Conservation (phyloP, 2,113 vertebrate species). For the Apteryx mantelli region DNA sequence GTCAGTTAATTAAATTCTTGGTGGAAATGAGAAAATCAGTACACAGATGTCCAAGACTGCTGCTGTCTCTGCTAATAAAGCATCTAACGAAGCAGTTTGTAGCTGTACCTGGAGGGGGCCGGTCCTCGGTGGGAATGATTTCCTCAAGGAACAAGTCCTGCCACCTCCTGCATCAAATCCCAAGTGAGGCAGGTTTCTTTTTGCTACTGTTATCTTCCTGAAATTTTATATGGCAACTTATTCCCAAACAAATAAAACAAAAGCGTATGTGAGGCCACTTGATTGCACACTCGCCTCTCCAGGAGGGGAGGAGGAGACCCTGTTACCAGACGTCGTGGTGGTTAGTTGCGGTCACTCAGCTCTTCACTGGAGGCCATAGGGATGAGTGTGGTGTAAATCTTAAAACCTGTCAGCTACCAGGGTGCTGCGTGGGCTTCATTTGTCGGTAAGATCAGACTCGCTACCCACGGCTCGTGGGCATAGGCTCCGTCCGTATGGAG, state of each 20-base stretch:
- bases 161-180: background rate
- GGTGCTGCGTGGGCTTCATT: background rate
- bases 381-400: background rate
- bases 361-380: fast-evolving
- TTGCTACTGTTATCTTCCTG: background rate
- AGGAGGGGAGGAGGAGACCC: fast-evolving
- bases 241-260: background rate
- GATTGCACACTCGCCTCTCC: fast-evolving
- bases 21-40: constrained; percentile 47
- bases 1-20: constrained; percentile 52
- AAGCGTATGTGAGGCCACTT: background rate
- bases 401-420: background rate
- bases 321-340: fast-evolving
- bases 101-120: background rate
- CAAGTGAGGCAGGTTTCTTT: background rate
- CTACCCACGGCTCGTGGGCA: background rate
- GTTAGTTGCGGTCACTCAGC: background rate
- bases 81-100: background rate
- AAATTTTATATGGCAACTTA: background rate
- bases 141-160: background rate
- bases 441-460: fast-evolving
- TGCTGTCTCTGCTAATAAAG: constrained; percentile 19
- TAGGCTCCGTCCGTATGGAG: background rate
- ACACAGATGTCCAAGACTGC: constrained; percentile 17
- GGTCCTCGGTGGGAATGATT: background rate